Base-by-base conservation (phyloP, 2,888 invertebrate genomes). In the Pardosa pseudoannulata region DNA sequence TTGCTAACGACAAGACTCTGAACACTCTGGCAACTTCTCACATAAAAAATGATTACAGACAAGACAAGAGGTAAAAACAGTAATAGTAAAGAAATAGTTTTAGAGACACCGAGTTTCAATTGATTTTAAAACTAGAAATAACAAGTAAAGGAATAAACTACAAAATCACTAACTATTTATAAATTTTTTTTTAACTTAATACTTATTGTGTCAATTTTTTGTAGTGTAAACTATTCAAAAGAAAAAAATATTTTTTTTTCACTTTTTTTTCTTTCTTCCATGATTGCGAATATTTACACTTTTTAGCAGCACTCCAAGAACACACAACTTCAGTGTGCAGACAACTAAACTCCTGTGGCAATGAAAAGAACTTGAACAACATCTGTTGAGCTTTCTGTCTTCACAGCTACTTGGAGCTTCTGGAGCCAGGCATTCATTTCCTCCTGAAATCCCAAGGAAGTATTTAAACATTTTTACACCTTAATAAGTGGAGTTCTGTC, bases 381-480 rank as follows among this genome's bases (percentile, higher is more conserved):
- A 23, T 23, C 56, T n/a, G n/a, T n/a, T n/a, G 41, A 27, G 16
- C 28, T 29, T 41, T 80, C 87, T 29, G 74, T 79, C 16, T 74
- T 95, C 83, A 95, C 94, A 90, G 95, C 95, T 75, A 94, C 94
- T 90, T 96, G 95, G 88, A 99, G 94, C 89, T 94, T 94, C 79
- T 94, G 93, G 90, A 98, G 95, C 99, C 99, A 99, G 90, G 94
- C 93, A 90, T 95, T 94, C 96, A 98, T 97, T 93, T 99, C 99
- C 91, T 97, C 97, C 93, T 93, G 68, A 0, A 71, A 56, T 23
- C 5, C n/a, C n/a, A n/a, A n/a, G n/a, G 2, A 2, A 46, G 16
- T 11, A 46, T 46, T n/a, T n/a, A n/a, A n/a, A n/a, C n/a, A n/a
- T n/a, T n/a, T n/a, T n/a, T n/a, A n/a, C n/a, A n/a, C n/a, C n/a